These are phyloP conservation scores for Epinephelus malabaricus DNA, from an alignment of 2,797 vertebrate genomes.

Conservation along the genomic window DNA sequence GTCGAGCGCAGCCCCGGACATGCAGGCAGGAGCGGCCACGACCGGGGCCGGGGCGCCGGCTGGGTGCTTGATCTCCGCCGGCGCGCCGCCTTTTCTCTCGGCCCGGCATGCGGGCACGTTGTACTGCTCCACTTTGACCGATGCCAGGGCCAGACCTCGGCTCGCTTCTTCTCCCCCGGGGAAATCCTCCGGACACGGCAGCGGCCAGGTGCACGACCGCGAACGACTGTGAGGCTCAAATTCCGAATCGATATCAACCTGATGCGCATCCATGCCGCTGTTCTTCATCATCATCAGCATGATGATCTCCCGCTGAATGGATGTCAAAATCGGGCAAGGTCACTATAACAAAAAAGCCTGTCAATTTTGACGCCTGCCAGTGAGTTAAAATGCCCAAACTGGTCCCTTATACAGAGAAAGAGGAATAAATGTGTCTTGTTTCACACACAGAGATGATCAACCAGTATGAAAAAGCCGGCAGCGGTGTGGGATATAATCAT, in stretches of 20 bases:
- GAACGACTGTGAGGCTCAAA: conserved; percentile 92
- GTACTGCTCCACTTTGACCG: conserved; percentile 86
- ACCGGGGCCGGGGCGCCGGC: conserved; percentile 81
- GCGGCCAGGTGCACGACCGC: conserved; percentile 94
- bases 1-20: conserved; percentile 81
- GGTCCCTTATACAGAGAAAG: conserved; percentile 29
- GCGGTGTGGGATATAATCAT: conserved; percentile 72
- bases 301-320: conserved; percentile 65
- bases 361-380: conserved; percentile 42
- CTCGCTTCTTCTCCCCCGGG: conserved; percentile 86
- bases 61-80: conserved; percentile 83
- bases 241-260: conserved; percentile 94
- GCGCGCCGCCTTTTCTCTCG: conserved; percentile 85
- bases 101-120: conserved; percentile 82
- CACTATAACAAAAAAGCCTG: conserved; percentile 69
- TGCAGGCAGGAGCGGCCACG: conserved; percentile 76
- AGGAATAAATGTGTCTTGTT: conserved; percentile 45
- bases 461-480: conserved; percentile 68
- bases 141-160: conserved; percentile 84
- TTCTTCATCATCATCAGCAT: conserved; percentile 95
- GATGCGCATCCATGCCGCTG: conserved; percentile 91
- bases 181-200: conserved; percentile 91
- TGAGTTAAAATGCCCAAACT: conserved; percentile 51
- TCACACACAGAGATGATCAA: conserved; percentile 57
- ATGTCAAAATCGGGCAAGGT: conserved; percentile 78